A percentile compares a stretch with the other conserved stretches of the same genome.
Conservation (phyloP, 37 sponge, comb jelly and placozoan genomes). For the Hormiphora californensis region DNA sequence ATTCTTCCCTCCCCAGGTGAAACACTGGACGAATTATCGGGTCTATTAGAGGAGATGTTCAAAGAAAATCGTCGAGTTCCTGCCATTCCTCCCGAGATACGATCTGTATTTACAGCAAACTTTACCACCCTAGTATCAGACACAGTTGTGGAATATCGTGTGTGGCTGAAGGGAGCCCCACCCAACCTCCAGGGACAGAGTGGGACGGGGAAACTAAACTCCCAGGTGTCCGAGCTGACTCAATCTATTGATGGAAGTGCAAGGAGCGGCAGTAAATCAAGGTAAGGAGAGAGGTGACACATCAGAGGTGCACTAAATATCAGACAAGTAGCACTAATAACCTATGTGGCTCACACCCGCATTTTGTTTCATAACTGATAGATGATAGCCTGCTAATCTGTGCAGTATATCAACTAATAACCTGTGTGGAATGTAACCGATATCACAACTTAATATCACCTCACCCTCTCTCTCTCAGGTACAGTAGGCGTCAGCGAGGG, state of each 20-base stretch:
- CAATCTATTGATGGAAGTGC: constrained; percentile 1
- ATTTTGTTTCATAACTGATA: too few relatives aligned
- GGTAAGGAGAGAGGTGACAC: too few relatives aligned
- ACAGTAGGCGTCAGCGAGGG: constrained; percentile 47
- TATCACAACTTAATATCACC: too few relatives aligned
- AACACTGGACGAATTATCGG: background rate
- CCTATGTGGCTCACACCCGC: too few relatives aligned
- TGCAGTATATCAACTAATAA: too few relatives aligned
- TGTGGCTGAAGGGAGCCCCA: constrained; percentile 27
- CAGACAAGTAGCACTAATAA: too few relatives aligned
- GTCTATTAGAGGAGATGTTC: background rate
- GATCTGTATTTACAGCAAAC: background rate
- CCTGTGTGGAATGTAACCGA: too few relatives aligned
- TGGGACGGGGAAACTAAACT: constrained; percentile 3
- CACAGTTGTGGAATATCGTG: constrained; percentile 32
- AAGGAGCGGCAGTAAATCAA: constrained; percentile 25
- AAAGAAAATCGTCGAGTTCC: background rate
- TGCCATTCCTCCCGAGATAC: background rate
- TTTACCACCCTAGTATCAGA: background rate
- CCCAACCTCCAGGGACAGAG: background rate
- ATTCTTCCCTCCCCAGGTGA: too few relatives aligned
- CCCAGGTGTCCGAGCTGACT: constrained; percentile 34
- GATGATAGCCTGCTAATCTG: too few relatives aligned
- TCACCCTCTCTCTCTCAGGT: too few relatives aligned
- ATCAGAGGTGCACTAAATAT: too few relatives aligned